Evolutionary conservation across 2,113 vertebrate genomes (phyloP), one percentile per base, ranked within the genome.

Genomic region (Micromys minutus): DNA sequence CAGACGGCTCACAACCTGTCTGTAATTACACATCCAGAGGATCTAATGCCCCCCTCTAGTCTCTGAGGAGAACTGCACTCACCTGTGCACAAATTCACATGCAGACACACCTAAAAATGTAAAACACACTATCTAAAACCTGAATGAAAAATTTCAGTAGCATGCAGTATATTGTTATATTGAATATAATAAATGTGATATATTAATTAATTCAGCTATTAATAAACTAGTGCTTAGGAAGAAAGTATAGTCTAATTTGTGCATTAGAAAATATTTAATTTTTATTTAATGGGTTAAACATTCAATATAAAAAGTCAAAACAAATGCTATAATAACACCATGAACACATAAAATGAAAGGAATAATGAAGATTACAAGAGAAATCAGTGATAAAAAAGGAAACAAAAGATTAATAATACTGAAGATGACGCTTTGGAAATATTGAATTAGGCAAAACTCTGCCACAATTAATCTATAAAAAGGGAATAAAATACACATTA

Each of bases 351-450:
- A 87, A 80, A 67, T 55, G 63, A 90, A 96, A 87, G 29, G 2
- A 86, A 75, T 57, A 84, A 88, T 69, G 71, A 93, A 79, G 7
- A 79, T 57, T 74, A 89, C 59, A 91, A 24, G 15, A 88, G 15
- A 74, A 85, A 93, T 67, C 17, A 89, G 69, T 87, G 65, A 69
- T 65, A 52, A 42, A 90, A n/a, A 90, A 95, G 13, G 16, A 86
- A 84, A 84, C 21, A 61, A 69, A 87, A 22, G 45, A 94, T 93
- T 81, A 95, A 93, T 87, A 52, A 83, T 72, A 26, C 19, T 26
- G 45, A 90, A 88, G 29, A 71, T 34, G 7, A 63, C 80, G 31
- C 47, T 92, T 87, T 94, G 80, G 79, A 94, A 94, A 92, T 89
- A 85, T 89, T 71, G 72, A 90, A 75, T n/a, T 52, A 65, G 26